phyloP scores from a whole-genome alignment of 2,113 vertebrate genomes.

The Anthoscopus minutus region DNA sequence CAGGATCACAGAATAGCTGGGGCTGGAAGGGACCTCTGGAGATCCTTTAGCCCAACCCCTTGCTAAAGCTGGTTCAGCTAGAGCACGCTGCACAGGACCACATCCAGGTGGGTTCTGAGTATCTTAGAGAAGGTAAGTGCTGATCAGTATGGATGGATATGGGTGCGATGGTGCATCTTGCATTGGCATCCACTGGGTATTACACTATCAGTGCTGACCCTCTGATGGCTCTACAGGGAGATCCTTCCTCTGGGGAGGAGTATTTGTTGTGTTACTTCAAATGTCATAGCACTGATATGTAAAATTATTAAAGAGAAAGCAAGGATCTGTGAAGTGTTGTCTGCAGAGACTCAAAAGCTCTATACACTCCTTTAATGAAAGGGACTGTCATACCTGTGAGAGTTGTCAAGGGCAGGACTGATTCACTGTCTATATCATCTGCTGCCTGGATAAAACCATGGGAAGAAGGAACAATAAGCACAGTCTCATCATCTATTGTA shows the following conservation, averaged over 20 bases:
- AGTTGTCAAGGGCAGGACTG: conserved; percentile 82
- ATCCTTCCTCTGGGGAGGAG: neutral
- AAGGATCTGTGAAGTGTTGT: neutral
- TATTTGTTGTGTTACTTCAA: neutral
- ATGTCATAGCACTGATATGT: neutral
- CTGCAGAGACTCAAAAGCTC: neutral
- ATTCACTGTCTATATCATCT: conserved; percentile 78
- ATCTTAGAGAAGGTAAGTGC: neutral
- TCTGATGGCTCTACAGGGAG: neutral
- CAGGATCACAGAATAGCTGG: neutral
- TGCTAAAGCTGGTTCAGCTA: neutral
- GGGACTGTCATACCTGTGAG: conserved; percentile 70
- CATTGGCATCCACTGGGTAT: neutral
- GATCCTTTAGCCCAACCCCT: neutral
- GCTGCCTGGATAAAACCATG: conserved; percentile 88
- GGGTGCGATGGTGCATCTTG: accelerated
- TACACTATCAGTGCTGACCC: neutral
- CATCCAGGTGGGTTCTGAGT: neutral
- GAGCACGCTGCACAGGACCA: neutral
- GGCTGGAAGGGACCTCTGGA: neutral
- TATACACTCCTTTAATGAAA: neutral
- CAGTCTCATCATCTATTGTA: conserved; percentile 75
- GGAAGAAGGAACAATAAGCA: conserved; percentile 89
- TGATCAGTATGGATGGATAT: neutral
- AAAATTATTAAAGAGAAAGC: neutral